Conservation (phyloP, 2,888 invertebrate genomes). For the Anoncus sp. region DNA sequence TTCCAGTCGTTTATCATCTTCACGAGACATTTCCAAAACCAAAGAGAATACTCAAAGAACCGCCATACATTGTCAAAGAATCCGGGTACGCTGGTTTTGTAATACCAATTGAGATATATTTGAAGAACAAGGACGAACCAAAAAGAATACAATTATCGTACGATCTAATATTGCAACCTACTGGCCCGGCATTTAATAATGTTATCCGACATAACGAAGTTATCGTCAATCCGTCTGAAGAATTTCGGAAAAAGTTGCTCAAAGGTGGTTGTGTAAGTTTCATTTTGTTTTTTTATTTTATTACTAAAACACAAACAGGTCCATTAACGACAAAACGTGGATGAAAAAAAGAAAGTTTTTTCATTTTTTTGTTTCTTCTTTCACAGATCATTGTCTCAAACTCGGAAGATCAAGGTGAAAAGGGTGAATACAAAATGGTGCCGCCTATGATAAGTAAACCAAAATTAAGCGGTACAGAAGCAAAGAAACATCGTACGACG, state of each 20-base stretch:
- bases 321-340: too few relatives aligned
- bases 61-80: conserved; percentile 95
- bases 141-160: conserved; percentile 93
- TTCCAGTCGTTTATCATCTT: conserved; percentile 91
- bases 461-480: conserved; percentile 86
- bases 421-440: conserved; percentile 85
- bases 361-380: too few relatives aligned
- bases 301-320: too few relatives aligned
- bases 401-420: conserved; percentile 86
- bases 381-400: conserved; percentile 81
- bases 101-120: conserved; percentile 94
- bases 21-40: conserved; percentile 97
- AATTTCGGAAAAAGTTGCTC: conserved; percentile 93
- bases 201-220: conserved; percentile 92
- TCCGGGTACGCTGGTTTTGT: conserved; percentile 98
- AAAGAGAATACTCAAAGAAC: conserved; percentile 95
- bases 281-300: conserved; percentile 1
- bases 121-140: conserved; percentile 95
- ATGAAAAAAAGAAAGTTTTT: too few relatives aligned
- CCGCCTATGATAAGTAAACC: conserved; percentile 89
- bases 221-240: conserved; percentile 94
- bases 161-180: conserved; percentile 92
- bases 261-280: conserved; percentile 92
- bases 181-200: conserved; percentile 89
- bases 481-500: conserved; percentile 78